Base-by-base conservation (phyloP, 2,797 vertebrate species). In the Sus cebifrons region DNA sequence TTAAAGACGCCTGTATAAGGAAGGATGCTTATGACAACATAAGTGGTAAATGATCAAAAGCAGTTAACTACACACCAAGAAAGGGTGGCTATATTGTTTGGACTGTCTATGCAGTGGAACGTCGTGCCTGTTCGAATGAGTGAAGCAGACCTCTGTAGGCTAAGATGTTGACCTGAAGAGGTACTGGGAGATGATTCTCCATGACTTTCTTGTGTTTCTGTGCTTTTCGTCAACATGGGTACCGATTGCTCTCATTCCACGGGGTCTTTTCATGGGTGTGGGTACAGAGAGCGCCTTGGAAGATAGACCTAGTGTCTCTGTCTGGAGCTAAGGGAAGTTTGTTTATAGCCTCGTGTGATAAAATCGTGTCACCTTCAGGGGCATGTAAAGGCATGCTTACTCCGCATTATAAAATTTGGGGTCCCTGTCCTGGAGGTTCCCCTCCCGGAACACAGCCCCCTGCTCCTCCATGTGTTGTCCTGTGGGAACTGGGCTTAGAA, bases 1-100 rank as follows among this genome's bases (percentile, higher is more conserved):
- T 52, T 25, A 56, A 75, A 95, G 40, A 64, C 73, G 5, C 6
- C 40, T 7, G 5, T 77, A 13, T 74, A 89, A 91, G 29, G 73
- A 96, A 86, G 44, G 79, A 64, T 70, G 25, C 12, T 74, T 71
- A 5, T 3, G 6, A 29, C 3, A 49, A 49, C 6, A 27, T 32
- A 67, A 71, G 21, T 27, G 29, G 17, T 29, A 89, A 94, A 36
- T 86, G 25, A 74, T 93, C 16, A 71, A 88, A 93, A 60, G 32
- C 54, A 79, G 25, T 52, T 70, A 58, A 70, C 29, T 27, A 14
- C n/a, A 60, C n/a, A 36, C 21, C n/a, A 56, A 8, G n/a, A 54
- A 89, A 86, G 17, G 44, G 29, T n/a, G 14, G 21, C 32, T 67
- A 36, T 54, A 27, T 65, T 29, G 54, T 83, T 81, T 65, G 81